Conservation (phyloP, 2,113 vertebrate species). For the Mesocricetus auratus region DNA sequence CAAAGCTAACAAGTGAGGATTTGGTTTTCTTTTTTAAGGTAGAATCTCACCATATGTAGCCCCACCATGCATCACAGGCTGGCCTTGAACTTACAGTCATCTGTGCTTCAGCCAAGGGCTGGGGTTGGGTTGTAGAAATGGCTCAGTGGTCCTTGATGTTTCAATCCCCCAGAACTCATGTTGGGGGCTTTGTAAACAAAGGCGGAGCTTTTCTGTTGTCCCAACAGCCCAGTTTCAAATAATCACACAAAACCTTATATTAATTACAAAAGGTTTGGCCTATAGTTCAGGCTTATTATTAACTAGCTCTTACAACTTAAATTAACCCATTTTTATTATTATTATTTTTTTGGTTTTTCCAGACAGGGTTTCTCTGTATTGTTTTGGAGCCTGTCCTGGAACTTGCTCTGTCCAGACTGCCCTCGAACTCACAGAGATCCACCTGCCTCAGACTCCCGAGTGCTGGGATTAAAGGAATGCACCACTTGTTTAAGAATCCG, state of each 20-base stretch:
- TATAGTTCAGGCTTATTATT: too few relatives aligned
- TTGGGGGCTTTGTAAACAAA: too few relatives aligned
- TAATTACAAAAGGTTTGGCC: too few relatives aligned
- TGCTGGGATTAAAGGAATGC: background rate
- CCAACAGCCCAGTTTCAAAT: too few relatives aligned
- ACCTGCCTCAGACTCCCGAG: background rate
- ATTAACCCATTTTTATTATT: too few relatives aligned
- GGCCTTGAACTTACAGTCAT: background rate
- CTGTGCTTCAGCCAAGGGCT: too few relatives aligned
- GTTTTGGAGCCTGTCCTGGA: too few relatives aligned
- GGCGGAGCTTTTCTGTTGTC: too few relatives aligned
- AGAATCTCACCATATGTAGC: background rate
- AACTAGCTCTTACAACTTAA: too few relatives aligned
- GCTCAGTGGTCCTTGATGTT: background rate
- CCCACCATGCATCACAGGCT: background rate
- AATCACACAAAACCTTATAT: too few relatives aligned
- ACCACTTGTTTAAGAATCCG: background rate
- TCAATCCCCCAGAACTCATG: background rate
- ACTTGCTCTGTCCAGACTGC: background rate
- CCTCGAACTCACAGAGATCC: background rate
- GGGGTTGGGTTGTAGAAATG: background rate
- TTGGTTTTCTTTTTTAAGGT: too few relatives aligned
- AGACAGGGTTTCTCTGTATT: background rate
- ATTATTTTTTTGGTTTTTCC: too few relatives aligned
- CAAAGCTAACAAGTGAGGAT: background rate